phyloP scores from a whole-genome alignment of 2,113 vertebrate species.

The Gallinago jamesoni region DNA sequence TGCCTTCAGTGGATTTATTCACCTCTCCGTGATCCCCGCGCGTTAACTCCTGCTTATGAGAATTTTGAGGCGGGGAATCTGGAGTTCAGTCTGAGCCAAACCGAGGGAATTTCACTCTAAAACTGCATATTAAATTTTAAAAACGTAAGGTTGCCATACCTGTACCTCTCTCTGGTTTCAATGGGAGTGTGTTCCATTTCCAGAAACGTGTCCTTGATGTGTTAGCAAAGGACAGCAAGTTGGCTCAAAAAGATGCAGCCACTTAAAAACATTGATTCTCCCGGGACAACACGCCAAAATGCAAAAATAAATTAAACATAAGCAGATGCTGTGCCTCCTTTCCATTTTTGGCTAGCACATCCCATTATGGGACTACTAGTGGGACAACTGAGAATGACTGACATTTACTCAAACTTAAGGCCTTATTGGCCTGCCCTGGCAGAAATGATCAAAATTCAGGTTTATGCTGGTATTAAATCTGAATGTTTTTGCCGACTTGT shows the following conservation, averaged over 20 bases:
- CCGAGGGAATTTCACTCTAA: constrained; percentile 12
- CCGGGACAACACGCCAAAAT: constrained; percentile 58
- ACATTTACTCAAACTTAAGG: constrained; percentile 57
- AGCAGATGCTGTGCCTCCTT: constrained; percentile 65
- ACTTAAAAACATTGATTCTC: constrained; percentile 68
- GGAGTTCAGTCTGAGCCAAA: constrained; percentile 26
- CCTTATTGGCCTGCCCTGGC: constrained; percentile 59
- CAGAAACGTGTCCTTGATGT: constrained; percentile 57
- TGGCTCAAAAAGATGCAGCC: constrained; percentile 65
- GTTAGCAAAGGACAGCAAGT: constrained; percentile 60
- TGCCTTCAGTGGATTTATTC: constrained; percentile 28
- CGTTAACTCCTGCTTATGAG: constrained; percentile 6
- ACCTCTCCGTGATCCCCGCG: not conserved
- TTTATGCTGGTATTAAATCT: constrained; percentile 54
- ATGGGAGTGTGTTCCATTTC: not conserved
- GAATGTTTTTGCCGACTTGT: not conserved
- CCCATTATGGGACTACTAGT: constrained; percentile 56
- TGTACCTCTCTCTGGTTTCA: not conserved
- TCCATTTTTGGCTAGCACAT: constrained; percentile 55
- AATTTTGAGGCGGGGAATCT: not conserved
- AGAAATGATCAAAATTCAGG: constrained; percentile 41
- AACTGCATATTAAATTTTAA: not conserved
- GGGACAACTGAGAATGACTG: constrained; percentile 60
- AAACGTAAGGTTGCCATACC: not conserved
- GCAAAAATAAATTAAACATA: constrained; percentile 70